phyloP scores from a whole-genome alignment of 2,113 vertebrate genomes.

The Actinemys pallida region DNA sequence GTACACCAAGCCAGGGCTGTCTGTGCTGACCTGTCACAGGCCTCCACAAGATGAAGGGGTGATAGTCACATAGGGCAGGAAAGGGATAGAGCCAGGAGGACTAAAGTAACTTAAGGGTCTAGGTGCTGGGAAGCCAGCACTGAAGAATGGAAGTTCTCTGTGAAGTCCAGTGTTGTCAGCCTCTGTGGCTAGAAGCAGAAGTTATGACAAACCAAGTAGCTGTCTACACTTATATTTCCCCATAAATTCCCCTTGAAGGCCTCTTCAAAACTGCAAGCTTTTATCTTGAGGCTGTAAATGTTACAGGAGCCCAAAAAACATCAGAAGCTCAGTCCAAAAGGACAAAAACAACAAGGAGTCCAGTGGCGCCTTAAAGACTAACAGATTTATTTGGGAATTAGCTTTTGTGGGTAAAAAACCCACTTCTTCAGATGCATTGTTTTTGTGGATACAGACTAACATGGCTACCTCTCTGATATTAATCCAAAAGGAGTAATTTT shows the following conservation, averaged over 20 bases:
- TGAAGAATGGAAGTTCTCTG: neutral
- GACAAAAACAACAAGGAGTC: neutral
- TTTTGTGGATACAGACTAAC: no score
- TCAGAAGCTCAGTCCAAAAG: neutral
- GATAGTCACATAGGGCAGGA: rapidly evolving
- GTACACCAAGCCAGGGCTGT: neutral
- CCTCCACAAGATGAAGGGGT: rapidly evolving
- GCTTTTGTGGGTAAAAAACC: no score
- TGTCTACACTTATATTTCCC: neutral
- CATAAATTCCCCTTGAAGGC: neutral
- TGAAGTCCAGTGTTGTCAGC: neutral
- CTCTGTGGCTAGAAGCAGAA: neutral
- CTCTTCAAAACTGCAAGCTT: neutral
- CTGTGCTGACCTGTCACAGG: neutral
- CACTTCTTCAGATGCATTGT: no score
- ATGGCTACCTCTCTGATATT: no score
- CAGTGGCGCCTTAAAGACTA: no score
- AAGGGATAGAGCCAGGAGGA: neutral
- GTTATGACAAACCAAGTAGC: neutral
- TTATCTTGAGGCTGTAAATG: neutral
- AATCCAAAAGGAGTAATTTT: neutral
- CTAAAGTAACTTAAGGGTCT: neutral
- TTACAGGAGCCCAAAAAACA: neutral
- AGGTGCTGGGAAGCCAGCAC: neutral
- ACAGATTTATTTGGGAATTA: no score